Evolutionary conservation across 2,113 vertebrate species (phyloP), one percentile per base, ranked within the genome.

Genomic region (Gavialis gangeticus): DNA sequence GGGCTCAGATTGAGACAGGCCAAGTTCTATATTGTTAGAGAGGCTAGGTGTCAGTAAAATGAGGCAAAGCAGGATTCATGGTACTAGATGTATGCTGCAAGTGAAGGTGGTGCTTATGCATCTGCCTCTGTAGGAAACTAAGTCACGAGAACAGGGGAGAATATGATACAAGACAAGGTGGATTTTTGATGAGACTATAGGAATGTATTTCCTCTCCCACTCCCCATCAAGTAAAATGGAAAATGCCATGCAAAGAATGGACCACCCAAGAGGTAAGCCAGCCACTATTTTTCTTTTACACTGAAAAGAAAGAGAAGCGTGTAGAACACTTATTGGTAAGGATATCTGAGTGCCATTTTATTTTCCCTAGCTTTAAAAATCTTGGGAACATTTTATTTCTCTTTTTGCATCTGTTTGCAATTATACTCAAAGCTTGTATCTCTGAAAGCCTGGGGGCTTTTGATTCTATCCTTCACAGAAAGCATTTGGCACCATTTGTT

Each of bases 401-500:
- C 66, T 21, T 69, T 94, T 88, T 71, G 5, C 34, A 71, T 28
- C 10, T 93, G 28, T 4, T 76, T 96, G 11, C 85, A 73, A 82
- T 89, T 94, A 34, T 75, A 85, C 93, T 94, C n/a, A 58, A 93
- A 84, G 89, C 15, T 17, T 12, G 3, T 63, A 75, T 30, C 25
- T 67, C 82, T 62, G 11, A 73, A 8, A 22, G 12, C 19, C 66
- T 67, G 37, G 18, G 30, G 19, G 1, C 4, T 91, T 93, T 94
- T 92, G 34, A 62, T 92, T 94, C 87, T 91, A 15, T 58, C 28
- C 21, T 10, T 27, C 71, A 67, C n/a, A 93, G 67, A 85, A 93
- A 97, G 56, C 66, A 67, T 64, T 21, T 57, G 2, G 4, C 54
- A 94, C 63, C 59, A 73, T 93, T 94, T 94, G 57, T 95, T 73